These are phyloP conservation scores for Nycticryphes semicollaris DNA, from an alignment of 2,113 vertebrate species.

Conservation along the genomic window DNA sequence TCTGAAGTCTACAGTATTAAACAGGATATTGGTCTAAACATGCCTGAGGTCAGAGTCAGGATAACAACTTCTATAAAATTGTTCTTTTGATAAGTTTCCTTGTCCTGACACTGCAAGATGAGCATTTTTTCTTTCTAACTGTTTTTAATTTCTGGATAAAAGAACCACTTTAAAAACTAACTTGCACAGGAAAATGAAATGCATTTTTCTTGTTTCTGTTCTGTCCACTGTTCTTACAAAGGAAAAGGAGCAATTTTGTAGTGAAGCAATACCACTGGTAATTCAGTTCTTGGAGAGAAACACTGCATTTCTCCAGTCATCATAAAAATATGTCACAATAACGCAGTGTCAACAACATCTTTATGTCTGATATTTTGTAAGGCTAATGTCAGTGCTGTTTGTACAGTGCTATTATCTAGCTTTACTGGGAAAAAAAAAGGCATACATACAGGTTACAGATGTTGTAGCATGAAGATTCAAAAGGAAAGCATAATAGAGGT, in stretches of 20 bases:
- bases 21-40: not conserved
- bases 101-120: not conserved
- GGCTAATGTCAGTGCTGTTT: not conserved
- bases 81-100: not conserved
- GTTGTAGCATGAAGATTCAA: not conserved
- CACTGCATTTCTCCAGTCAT: not conserved
- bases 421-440: not conserved
- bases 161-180: not conserved
- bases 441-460: not conserved
- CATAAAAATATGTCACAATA: not conserved
- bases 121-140: not conserved
- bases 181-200: slow-evolving; percentile 19
- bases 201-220: slow-evolving; percentile 23
- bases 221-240: not conserved
- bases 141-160: slow-evolving; percentile 27
- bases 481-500: not conserved
- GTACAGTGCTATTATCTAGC: not conserved
- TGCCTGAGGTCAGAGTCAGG: not conserved
- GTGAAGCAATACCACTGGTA: not conserved
- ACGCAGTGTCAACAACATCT: not conserved
- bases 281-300: not conserved
- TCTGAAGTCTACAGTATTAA: not conserved
- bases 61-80: not conserved
- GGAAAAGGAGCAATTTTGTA: not conserved
- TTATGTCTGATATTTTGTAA: not conserved